A percentile compares a stretch with the other conserved stretches of the same genome.
These are phyloP conservation scores for Hesperophylax magnus DNA, from an alignment of 1,140 invertebrate genomes.

Conservation along the genomic window DNA sequence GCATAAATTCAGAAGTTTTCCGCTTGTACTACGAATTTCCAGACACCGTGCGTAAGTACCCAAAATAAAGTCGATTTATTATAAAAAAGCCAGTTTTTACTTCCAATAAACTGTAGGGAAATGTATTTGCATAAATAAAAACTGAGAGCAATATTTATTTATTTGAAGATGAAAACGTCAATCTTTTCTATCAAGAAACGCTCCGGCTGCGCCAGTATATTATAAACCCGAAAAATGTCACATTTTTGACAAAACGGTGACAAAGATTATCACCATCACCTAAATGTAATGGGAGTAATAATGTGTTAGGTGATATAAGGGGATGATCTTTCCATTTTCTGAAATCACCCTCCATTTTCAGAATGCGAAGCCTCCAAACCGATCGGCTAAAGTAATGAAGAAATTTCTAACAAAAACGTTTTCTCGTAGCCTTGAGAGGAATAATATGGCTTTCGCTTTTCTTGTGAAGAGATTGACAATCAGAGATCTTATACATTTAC, in stretches of 20 bases:
- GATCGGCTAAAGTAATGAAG: slow-evolving; percentile 32
- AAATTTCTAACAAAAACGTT: slow-evolving; percentile 40
- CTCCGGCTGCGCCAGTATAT: too few relatives aligned
- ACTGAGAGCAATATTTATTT: too few relatives aligned
- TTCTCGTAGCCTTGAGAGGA: not conserved
- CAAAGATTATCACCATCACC: slow-evolving; percentile 37
- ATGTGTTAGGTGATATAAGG: slow-evolving; percentile 25
- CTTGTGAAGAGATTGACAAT: not conserved
- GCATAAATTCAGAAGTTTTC: too few relatives aligned
- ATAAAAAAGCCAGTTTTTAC: too few relatives aligned
- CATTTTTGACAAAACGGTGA: slow-evolving; percentile 34
- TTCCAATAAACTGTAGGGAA: too few relatives aligned
- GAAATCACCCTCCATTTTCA: slow-evolving; percentile 43
- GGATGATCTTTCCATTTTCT: slow-evolving; percentile 41
- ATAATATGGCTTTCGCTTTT: slow-evolving; percentile 7
- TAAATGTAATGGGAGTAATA: slow-evolving; percentile 38
- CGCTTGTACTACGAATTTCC: too few relatives aligned
- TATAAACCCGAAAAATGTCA: slow-evolving; percentile 8
- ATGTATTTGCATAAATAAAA: too few relatives aligned
- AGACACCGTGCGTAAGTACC: too few relatives aligned
- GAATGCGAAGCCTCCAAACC: slow-evolving; percentile 38
- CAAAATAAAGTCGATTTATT: too few relatives aligned
- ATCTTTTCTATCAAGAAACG: too few relatives aligned
- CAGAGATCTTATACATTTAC: too few relatives aligned
- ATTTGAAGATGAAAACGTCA: too few relatives aligned